phyloP scores from a whole-genome alignment of 2,888 invertebrate species.

The Acanthosepion lycidas region DNA sequence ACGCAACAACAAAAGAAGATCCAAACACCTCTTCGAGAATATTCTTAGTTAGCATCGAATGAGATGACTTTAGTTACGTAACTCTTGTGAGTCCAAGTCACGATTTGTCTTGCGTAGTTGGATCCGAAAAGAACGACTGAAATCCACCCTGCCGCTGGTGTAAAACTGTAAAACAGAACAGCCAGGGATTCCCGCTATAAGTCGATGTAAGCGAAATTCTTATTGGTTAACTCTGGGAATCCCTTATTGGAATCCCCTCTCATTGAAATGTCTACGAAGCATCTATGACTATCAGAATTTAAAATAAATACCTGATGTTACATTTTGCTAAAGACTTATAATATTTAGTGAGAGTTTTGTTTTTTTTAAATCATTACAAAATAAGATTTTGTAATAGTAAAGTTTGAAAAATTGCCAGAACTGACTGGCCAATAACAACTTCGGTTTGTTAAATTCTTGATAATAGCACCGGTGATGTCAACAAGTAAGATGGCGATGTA shows the following conservation, averaged over 20 bases:
- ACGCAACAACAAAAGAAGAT: not conserved
- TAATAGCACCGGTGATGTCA: conserved; percentile 14
- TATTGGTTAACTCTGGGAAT: conserved; percentile 41
- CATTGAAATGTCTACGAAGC: not conserved
- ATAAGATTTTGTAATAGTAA: not conserved
- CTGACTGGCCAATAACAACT: not conserved
- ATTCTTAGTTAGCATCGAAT: not conserved
- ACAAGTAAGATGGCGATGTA: not conserved
- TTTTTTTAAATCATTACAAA: not conserved
- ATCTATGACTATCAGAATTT: not conserved
- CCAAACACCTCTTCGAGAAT: conserved; percentile 17
- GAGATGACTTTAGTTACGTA: not conserved
- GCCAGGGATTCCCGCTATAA: conserved; percentile 46
- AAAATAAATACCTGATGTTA: not conserved
- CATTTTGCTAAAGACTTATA: not conserved
- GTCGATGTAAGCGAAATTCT: conserved; percentile 43
- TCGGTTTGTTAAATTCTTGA: not conserved
- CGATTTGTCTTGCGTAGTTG: not conserved
- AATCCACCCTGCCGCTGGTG: conserved; percentile 4
- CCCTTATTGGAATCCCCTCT: conserved; percentile 43
- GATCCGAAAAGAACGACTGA: conserved; percentile 21
- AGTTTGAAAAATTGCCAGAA: not conserved
- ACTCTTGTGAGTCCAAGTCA: not conserved
- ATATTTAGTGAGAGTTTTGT: not conserved
- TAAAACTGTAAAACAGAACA: conserved; percentile 15